These are phyloP conservation scores for Zaprionus lachaisei DNA, from an alignment of 1,140 invertebrate species.

Conservation along the genomic window DNA sequence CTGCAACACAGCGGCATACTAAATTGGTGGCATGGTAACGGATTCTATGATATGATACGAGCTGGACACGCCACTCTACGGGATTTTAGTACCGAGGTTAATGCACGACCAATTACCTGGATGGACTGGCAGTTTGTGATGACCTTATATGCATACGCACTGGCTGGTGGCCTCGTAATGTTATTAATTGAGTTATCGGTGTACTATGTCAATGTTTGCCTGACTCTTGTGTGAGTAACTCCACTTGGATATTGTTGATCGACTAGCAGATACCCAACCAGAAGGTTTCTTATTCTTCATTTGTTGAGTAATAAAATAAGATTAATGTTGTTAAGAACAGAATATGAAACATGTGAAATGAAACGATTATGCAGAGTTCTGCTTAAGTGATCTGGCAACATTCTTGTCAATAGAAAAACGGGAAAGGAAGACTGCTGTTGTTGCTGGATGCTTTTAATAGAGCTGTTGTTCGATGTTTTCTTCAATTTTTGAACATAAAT, in stretches of 20 bases:
- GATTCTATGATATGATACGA: constrained; percentile 22
- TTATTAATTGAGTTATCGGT: constrained; percentile 38
- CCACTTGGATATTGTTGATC: background rate
- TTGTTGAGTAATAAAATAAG: background rate
- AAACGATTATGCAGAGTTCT: too few relatives aligned
- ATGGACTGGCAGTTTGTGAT: constrained; percentile 17
- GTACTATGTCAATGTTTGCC: constrained; percentile 50
- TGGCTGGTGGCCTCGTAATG: background rate
- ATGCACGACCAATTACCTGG: constrained; percentile 8
- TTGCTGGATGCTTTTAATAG: too few relatives aligned
- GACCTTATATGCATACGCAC: constrained; percentile 15
- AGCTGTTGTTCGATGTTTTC: too few relatives aligned
- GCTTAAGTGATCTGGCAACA: too few relatives aligned
- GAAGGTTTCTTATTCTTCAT: too few relatives aligned
- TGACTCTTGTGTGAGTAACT: background rate
- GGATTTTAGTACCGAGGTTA: constrained; percentile 19
- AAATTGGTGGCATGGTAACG: background rate
- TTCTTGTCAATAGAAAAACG: too few relatives aligned
- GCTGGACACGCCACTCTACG: constrained; percentile 11
- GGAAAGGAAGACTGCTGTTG: too few relatives aligned
- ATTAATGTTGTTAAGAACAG: too few relatives aligned
- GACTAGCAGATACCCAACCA: background rate
- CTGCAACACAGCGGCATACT: constrained; percentile 27
- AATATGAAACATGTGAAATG: too few relatives aligned
- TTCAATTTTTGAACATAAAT: too few relatives aligned